Conservation (phyloP, 2,113 vertebrate genomes). For the Hippotragus niger region DNA sequence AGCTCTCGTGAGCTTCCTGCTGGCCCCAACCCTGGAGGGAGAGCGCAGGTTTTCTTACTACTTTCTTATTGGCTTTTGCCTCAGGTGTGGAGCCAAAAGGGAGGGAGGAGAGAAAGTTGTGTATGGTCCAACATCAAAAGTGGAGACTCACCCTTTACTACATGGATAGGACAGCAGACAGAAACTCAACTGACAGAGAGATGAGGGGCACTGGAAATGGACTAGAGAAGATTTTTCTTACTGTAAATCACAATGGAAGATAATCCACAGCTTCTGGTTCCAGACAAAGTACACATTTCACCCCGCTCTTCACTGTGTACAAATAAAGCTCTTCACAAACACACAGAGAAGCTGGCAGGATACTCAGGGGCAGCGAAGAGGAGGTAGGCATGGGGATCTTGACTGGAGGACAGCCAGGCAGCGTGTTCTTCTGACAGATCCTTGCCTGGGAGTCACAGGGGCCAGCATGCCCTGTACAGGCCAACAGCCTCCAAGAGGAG, state of each 20-base stretch:
- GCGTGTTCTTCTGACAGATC: neutral
- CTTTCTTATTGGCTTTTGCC: neutral
- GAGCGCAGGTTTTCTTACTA: neutral
- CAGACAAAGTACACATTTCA: neutral
- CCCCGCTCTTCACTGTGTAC: neutral
- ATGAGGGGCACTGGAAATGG: neutral
- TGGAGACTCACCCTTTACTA: neutral
- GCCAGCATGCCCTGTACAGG: neutral
- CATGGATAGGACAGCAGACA: neutral
- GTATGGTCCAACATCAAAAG: neutral
- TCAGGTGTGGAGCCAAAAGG: neutral
- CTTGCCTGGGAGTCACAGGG: neutral
- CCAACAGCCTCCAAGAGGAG: neutral
- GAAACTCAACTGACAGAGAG: neutral
- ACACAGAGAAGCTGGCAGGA: neutral
- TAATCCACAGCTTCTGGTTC: neutral
- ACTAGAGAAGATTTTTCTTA: neutral
- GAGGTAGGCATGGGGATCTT: neutral
- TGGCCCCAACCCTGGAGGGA: neutral
- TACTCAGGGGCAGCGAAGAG: neutral
- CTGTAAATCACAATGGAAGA: neutral
- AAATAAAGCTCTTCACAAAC: neutral
- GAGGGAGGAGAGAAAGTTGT: neutral
- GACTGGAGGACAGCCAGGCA: neutral
- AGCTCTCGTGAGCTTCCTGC: neutral